Base-by-base conservation (phyloP, 2,113 vertebrate species). In the Pomatostomus ruficeps region DNA sequence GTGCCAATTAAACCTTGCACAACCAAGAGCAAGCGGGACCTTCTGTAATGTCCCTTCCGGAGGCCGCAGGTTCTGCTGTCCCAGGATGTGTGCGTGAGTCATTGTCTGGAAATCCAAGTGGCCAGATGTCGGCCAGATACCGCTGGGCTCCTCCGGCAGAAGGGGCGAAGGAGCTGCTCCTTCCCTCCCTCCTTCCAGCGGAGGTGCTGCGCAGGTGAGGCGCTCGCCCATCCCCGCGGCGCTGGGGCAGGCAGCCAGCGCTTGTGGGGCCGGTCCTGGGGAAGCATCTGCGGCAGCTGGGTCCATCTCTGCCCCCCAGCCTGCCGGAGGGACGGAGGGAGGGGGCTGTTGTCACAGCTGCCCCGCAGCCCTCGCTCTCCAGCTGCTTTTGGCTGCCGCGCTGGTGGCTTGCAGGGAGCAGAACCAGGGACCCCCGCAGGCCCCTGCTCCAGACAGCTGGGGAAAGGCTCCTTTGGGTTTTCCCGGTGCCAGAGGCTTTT, bases 31-130 rank as follows among this genome's bases (percentile, higher is more conserved):
- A 45, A 82, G 38, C 0, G 33, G 77, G 81, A 40, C 46, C 62
- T 73, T 54, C 10, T 55, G 38, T 42, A 68, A 85, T 20, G 89
- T 18, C 83, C 80, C 80, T 78, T 78, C 65, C 33, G 26, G 8
- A 4, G 21, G 75, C 93, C 3, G 43, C 81, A 79, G 91, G 70
- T 87, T 73, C 62, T 51, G 87, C 89, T 66, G 77, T 91, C 96
- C 87, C 84, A 66, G 95, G 87, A 93, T 80, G 85, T 4, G 71
- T 55, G 74, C 18, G 5, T 93, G 94, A 96, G 94, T 94, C 95
- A 95, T 13, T 94, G 94, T 95, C 96, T 95, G 93, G 89, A 94
- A 95, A 97, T 97, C 76, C 79, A 59, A 91, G 63, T 91, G 83
- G 92, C 96, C 96, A 94, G 92, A 91, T 93, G 94, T 93, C 74